Conservation (phyloP, 2,797 vertebrate species). For the Galago senegalensis region DNA sequence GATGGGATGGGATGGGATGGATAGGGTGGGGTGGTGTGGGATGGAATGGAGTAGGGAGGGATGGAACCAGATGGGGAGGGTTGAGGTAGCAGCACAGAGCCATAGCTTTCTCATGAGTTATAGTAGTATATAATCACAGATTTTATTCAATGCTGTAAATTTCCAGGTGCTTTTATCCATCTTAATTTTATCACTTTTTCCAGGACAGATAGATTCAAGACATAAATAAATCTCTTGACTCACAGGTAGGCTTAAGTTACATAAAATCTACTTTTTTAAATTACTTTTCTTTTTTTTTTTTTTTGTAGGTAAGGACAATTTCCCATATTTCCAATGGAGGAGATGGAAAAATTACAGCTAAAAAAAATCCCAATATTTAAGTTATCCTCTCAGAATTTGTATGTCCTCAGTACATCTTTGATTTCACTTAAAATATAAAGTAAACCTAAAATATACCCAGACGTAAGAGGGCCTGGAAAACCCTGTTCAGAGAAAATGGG, state of each 20-base stretch:
- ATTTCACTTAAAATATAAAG: constrained; percentile 72
- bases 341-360: constrained; percentile 42
- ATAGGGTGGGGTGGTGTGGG: background rate
- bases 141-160: constrained; percentile 61
- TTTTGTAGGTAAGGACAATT: constrained; percentile 34
- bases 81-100: background rate
- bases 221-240: constrained; percentile 69
- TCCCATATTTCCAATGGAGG: constrained; percentile 19
- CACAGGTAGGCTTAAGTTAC: constrained; percentile 55
- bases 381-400: constrained; percentile 20
- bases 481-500: constrained; percentile 80
- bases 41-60: background rate
- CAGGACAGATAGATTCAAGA: constrained; percentile 62
- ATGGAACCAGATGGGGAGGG: background rate
- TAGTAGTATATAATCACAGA: background rate
- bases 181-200: constrained; percentile 67
- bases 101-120: constrained; percentile 55
- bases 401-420: constrained; percentile 50
- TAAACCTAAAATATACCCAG: constrained; percentile 73
- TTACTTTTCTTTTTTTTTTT: background rate
- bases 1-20: background rate
- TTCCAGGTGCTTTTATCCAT: constrained; percentile 55
- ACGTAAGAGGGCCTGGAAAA: constrained; percentile 70
- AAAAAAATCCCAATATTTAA: constrained; percentile 63
- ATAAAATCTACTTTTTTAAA: constrained; percentile 68